phyloP scores from a whole-genome alignment of 1,140 invertebrate species.

The Heliconius nattereri region DNA sequence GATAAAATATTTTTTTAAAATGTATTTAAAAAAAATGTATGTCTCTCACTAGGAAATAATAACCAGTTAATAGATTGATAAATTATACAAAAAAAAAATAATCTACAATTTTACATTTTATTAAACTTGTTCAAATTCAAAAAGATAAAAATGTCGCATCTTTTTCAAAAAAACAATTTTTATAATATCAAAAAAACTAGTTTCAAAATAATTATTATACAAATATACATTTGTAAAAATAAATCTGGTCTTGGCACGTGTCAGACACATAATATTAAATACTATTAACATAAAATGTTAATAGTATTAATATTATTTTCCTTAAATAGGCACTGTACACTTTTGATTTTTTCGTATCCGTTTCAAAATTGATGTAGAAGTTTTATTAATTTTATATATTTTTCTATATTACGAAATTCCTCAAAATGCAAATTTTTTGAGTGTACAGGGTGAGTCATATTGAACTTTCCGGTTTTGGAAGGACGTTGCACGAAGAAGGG shows the following conservation, averaged over 20 bases:
- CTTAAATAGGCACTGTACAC: neutral
- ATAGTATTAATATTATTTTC: neutral
- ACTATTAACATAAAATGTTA: neutral
- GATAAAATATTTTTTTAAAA: neutral
- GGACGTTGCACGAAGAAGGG: too few relatives aligned
- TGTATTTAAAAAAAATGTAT: too few relatives aligned
- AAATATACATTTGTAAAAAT: neutral
- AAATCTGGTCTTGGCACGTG: neutral
- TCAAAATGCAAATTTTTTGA: too few relatives aligned
- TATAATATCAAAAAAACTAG: neutral
- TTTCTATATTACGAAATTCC: neutral
- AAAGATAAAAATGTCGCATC: neutral
- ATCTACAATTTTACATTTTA: neutral
- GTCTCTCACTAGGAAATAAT: neutral
- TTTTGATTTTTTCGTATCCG: neutral
- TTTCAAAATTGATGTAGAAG: neutral
- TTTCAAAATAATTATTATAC: neutral
- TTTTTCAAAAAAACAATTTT: neutral
- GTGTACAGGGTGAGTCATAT: too few relatives aligned
- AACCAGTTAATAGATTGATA: neutral
- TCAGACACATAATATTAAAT: neutral
- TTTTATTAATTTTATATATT: neutral
- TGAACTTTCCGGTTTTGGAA: too few relatives aligned
- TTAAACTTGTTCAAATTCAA: neutral
- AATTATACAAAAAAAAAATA: neutral